These are phyloP conservation scores for Acropternis orthonyx DNA, from an alignment of 2,797 vertebrate species.

Conservation along the genomic window DNA sequence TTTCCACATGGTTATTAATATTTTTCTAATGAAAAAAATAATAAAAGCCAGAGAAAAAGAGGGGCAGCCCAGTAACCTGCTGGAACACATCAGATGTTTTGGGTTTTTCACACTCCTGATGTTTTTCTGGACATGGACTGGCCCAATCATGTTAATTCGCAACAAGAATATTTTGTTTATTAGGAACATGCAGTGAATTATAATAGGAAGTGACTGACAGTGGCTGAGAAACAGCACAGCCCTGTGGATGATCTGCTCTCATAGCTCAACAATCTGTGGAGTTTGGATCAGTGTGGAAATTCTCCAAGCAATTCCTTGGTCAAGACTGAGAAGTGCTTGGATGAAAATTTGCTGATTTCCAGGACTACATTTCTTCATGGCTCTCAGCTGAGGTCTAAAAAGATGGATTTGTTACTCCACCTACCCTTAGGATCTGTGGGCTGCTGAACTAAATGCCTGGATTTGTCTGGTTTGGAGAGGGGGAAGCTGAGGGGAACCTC, in stretches of 20 bases:
- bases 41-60: background rate
- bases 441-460: background rate
- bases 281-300: background rate
- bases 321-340: background rate
- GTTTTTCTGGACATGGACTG: background rate
- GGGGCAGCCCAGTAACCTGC: background rate
- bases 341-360: background rate
- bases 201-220: background rate
- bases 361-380: background rate
- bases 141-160: background rate
- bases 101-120: background rate
- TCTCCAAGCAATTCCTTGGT: background rate
- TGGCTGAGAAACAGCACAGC: background rate
- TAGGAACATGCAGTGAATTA: background rate
- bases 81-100: background rate
- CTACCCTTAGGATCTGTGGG: background rate
- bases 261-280: background rate
- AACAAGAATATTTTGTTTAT: conserved; percentile 24
- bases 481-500: background rate
- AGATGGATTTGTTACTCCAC: background rate
- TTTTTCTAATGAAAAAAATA: background rate
- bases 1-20: background rate
- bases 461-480: background rate
- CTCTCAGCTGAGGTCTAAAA: background rate
- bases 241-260: background rate